phyloP scores from a whole-genome alignment of 1,140 invertebrate species.

The Drosophila saltans region DNA sequence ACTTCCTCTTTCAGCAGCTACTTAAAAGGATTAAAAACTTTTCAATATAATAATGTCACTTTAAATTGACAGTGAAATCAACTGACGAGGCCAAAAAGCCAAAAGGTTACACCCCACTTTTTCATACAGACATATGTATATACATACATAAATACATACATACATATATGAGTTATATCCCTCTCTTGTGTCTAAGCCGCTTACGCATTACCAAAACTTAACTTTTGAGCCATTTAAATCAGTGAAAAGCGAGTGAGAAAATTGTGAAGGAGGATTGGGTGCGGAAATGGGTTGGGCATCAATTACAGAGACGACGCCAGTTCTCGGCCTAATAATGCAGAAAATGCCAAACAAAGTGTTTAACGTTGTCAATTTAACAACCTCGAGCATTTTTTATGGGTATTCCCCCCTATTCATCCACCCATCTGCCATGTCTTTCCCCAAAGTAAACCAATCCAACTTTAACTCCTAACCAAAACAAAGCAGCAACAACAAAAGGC shows the following conservation, averaged over 20 bases:
- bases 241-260: conserved; percentile 39
- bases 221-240: conserved; percentile 82
- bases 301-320: conserved; percentile 72
- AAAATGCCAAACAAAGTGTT: conserved; percentile 82
- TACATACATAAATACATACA: not conserved
- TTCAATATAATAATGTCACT: conserved; percentile 73
- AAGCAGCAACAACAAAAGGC: conserved; percentile 52
- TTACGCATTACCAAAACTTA: conserved; percentile 78
- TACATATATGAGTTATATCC: not conserved
- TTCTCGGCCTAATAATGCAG: conserved; percentile 77
- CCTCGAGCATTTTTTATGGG: conserved; percentile 80
- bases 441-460: conserved; percentile 8
- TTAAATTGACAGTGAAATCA: conserved; percentile 76
- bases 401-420: conserved; percentile 1
- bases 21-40: conserved; percentile 79
- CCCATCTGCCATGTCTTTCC: not conserved
- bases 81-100: conserved; percentile 44
- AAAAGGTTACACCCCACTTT: conserved; percentile 41
- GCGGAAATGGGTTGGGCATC: conserved; percentile 55
- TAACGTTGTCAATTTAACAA: conserved; percentile 82
- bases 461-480: conserved; percentile 50
- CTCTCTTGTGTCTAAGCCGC: conserved; percentile 57
- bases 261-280: not conserved
- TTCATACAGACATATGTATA: conserved; percentile 2
- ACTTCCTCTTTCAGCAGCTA: conserved; percentile 60